Evolutionary conservation across 2,888 invertebrate genomes (phyloP).

Genomic region (Cistogaster globosa): DNA sequence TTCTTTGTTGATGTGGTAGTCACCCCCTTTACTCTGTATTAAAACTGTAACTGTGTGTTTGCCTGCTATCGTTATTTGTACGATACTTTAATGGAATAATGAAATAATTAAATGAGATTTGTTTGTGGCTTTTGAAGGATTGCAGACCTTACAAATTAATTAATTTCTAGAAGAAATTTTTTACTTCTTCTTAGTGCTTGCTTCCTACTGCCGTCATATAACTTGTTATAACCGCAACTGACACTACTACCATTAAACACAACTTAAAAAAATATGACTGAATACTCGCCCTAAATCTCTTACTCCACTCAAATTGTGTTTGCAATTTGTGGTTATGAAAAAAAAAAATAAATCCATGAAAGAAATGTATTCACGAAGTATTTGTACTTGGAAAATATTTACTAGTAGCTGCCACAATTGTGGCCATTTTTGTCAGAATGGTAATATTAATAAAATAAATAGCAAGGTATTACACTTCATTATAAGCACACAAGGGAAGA

Average conservation of each 20-base stretch:
- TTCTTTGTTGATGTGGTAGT: no score
- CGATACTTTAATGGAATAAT: slow-evolving; percentile 79
- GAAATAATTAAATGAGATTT: slow-evolving; percentile 82
- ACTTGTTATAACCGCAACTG: slow-evolving; percentile 5
- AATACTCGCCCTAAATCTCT: slow-evolving; percentile 23
- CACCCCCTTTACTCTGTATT: background rate
- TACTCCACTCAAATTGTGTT: slow-evolving; percentile 38
- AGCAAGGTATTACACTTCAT: no score
- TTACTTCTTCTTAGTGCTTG: slow-evolving; percentile 26
- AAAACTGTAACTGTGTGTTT: slow-evolving; percentile 27
- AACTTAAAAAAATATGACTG: slow-evolving; percentile 1
- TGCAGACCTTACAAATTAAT: slow-evolving; percentile 73
- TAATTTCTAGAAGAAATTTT: slow-evolving; percentile 64
- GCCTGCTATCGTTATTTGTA: slow-evolving; percentile 46
- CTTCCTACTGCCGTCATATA: background rate
- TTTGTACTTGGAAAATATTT: slow-evolving; percentile 25
- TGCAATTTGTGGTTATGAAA: slow-evolving; percentile 54
- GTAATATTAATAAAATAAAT: background rate
- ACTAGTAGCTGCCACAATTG: background rate
- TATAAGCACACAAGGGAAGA: no score
- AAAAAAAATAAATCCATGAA: background rate
- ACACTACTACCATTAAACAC: background rate
- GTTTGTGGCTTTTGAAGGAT: slow-evolving; percentile 81
- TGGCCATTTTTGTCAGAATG: background rate
- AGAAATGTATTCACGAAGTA: slow-evolving; percentile 41